phyloP scores from a whole-genome alignment of 2,888 invertebrate genomes.

The Cyaniris semiargus region DNA sequence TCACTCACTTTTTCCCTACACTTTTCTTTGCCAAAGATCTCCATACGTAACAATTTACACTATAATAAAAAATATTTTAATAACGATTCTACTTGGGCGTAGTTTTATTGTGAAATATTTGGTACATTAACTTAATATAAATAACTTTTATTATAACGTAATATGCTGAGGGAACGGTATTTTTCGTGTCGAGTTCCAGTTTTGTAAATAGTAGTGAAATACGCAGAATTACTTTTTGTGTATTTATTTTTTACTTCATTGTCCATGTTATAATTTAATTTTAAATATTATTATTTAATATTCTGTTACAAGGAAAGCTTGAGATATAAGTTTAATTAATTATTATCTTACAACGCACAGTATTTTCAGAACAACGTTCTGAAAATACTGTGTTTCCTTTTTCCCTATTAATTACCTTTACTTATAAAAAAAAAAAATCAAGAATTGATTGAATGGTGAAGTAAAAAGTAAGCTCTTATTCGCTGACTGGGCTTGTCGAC shows the following conservation, averaged over 20 bases:
- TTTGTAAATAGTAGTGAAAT: background rate
- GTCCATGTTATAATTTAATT: no score
- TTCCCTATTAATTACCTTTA: no score
- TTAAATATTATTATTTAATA: no score
- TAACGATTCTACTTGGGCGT: background rate
- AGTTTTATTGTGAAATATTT: constrained; percentile 9
- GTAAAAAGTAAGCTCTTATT: background rate
- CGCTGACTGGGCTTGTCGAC: background rate
- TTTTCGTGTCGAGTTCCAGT: background rate
- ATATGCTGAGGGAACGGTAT: background rate
- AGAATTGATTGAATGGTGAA: background rate
- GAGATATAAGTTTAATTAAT: no score
- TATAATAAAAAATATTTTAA: background rate
- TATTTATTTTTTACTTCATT: background rate
- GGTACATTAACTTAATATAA: constrained; percentile 9
- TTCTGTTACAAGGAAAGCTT: no score
- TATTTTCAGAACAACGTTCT: no score
- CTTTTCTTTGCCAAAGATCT: no score
- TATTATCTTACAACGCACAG: no score
- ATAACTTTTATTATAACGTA: constrained; percentile 1
- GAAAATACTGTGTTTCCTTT: no score
- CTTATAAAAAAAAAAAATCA: no score
- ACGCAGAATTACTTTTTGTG: background rate
- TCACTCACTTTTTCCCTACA: no score
- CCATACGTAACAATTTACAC: no score